Conservation (phyloP, 2,113 vertebrate species). For the Puma concolor region DNA sequence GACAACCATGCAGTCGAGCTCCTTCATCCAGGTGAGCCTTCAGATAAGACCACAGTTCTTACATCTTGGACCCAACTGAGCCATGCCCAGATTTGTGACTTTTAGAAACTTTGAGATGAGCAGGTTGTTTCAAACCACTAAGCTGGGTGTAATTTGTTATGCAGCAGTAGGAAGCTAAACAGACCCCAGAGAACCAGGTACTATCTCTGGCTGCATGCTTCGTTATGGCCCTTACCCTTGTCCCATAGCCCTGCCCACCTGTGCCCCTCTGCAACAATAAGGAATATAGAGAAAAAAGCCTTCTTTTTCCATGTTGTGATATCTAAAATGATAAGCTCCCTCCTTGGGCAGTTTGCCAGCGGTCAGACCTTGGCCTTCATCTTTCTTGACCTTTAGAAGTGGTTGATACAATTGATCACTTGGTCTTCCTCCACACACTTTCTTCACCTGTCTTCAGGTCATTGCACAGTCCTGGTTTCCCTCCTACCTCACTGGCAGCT, state of each 20-base stretch:
- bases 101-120: not conserved
- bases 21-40: not conserved
- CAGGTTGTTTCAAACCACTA: not conserved
- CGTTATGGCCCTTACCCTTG: not conserved
- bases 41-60: not conserved
- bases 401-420: not conserved
- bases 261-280: not conserved
- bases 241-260: not conserved
- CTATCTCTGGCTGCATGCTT: not conserved
- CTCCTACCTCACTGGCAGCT: not conserved
- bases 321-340: not conserved
- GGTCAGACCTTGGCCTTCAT: not conserved
- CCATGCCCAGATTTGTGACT: not conserved
- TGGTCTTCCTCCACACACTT: not conserved
- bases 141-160: not conserved
- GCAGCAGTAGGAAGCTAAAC: not conserved
- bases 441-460: not conserved
- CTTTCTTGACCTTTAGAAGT: not conserved
- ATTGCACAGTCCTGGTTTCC: not conserved
- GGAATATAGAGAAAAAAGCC: not conserved
- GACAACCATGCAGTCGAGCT: not conserved
- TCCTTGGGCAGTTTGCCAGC: not conserved
- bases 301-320: not conserved
- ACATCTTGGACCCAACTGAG: not conserved
- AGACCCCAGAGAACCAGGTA: not conserved